Base-by-base conservation (phyloP, 2,113 vertebrate genomes). In the Lophura nycthemera region DNA sequence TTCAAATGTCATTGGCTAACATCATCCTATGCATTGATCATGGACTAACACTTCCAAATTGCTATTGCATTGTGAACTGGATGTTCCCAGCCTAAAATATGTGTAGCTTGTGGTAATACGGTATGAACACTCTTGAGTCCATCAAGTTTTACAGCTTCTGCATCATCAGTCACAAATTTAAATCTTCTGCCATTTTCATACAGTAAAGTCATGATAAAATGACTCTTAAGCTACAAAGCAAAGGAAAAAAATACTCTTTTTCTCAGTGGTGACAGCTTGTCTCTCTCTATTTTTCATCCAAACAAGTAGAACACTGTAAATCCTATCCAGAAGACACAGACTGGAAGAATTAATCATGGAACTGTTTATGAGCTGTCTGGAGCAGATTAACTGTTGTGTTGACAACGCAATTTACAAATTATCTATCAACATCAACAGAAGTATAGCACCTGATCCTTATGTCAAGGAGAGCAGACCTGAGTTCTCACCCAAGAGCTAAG, bases 301-400 rank as follows among this genome's bases (percentile, higher is more conserved):
- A 96, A 94, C 95, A 97, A 97, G 90, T 84, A 96, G 91, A 97
- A 96, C 67, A 69, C 90, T 97, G 93, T 97, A 98, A 98, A 98
- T 97, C 97, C 95, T 97, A 91, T 96, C 96, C 97, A 97, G 96
- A 97, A 97, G 90, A 97, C 84, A 93, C 3, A 60, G 94, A 91
- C 92, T 96, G 89, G 96, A 97, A 96, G 93, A 97, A 98, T 98
- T 97, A 98, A 98, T 98, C 97, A 98, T 94, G 97, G 84, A 90
- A 96, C 96, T 98, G 97, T 98, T 98, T 97, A 97, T 97, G 97
- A 97, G 96, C 95, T 97, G 93, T 95, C 97, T 92, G 94, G 94
- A 97, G 85, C 81, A 97, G 96, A 98, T 97, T 97, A 97, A 98
- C 97, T 96, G 96, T 96, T 97, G 90, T 96, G 79, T 95, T 97